A percentile compares a stretch with the other conserved stretches of the same genome.
These are phyloP conservation scores for Cydia splendana DNA, from an alignment of 1,140 invertebrate species.

Conservation along the genomic window DNA sequence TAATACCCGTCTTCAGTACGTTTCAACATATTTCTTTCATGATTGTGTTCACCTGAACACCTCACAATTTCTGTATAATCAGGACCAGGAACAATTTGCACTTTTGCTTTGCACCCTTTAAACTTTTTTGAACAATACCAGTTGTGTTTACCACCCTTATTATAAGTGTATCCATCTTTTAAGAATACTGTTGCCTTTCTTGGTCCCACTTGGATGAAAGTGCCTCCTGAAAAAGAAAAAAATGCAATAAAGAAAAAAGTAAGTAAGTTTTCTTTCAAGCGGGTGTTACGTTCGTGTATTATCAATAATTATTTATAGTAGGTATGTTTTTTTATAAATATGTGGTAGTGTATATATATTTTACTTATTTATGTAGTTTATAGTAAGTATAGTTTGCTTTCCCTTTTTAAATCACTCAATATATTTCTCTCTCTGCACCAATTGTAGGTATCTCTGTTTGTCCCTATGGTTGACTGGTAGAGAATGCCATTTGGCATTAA, in stretches of 20 bases:
- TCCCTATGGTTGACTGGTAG: no score
- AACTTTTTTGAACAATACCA: conserved; percentile 4
- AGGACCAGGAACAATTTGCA: neutral
- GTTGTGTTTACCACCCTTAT: neutral
- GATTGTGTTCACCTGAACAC: neutral
- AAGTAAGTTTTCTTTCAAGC: no score
- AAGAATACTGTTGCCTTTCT: neutral
- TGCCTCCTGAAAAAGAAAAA: neutral
- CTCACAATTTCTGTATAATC: neutral
- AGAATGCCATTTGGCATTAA: no score
- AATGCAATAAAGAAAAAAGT: neutral
- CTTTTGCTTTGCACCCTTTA: neutral
- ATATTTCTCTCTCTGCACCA: no score
- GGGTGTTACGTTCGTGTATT: no score
- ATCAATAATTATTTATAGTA: no score
- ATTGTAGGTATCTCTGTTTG: no score
- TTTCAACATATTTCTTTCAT: neutral
- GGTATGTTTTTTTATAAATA: no score
- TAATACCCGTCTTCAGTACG: neutral
- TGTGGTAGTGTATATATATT: no score
- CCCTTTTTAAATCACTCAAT: no score
- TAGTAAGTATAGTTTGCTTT: no score
- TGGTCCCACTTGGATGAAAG: neutral
- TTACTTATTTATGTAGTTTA: no score
- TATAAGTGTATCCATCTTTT: neutral